Evolutionary conservation across 2,113 vertebrate genomes (phyloP).

Genomic region (Ageneiosus marmoratus): DNA sequence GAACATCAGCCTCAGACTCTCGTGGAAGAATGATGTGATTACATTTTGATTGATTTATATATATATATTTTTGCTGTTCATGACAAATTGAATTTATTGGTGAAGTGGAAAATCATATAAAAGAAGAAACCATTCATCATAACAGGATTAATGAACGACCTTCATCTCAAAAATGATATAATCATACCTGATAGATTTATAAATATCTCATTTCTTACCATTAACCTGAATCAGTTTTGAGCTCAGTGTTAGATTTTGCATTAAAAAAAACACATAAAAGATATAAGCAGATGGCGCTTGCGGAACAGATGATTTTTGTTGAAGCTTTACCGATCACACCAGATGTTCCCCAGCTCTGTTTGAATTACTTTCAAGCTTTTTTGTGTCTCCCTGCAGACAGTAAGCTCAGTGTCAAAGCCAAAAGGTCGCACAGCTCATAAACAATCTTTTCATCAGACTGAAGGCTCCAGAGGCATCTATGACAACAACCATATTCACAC

Average conservation of each 20-base stretch:
- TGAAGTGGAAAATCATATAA: slow-evolving; percentile 23
- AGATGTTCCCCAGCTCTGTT: neutral
- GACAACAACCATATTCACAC: too few species aligned
- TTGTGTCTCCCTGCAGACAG: neutral
- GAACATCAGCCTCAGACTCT: neutral
- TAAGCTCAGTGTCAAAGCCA: neutral
- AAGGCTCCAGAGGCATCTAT: neutral
- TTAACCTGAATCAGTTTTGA: neutral
- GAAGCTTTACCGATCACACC: neutral
- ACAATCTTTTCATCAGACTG: neutral
- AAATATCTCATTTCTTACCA: neutral
- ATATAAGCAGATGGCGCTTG: neutral
- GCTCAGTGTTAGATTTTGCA: neutral
- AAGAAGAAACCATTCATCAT: neutral
- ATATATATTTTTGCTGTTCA: neutral
- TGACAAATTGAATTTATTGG: slow-evolving; percentile 22
- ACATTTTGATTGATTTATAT: slow-evolving; percentile 11
- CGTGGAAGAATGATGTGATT: slow-evolving; percentile 8
- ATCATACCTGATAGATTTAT: neutral
- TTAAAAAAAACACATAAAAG: neutral
- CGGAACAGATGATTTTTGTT: neutral
- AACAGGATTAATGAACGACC: neutral
- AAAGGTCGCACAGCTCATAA: neutral
- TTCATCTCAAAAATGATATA: neutral
- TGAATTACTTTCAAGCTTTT: neutral